Evolutionary conservation across 2,797 vertebrate species (phyloP), one percentile per base, ranked within the genome.

Genomic region (Masticophis lateralis): DNA sequence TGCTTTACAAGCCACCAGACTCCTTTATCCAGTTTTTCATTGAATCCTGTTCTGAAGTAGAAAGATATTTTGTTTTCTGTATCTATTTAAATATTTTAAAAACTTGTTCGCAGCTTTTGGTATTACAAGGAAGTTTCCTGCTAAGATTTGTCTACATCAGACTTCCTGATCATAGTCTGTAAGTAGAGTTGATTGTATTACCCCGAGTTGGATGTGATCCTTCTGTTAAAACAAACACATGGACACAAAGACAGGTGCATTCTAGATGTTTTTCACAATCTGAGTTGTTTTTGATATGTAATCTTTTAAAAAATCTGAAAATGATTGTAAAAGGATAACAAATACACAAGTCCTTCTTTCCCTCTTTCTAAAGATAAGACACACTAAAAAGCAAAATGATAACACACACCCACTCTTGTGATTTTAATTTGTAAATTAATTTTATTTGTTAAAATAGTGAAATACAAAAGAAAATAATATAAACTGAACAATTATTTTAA

Each of bases 361-460:
- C 28, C 47, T 66, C 22, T 47, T 90, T 51, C 47, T 22, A 57
- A 93, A 43, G 59, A 27, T 87, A 89, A 53, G 74, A 51, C 74
- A 56, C 88, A 56, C 16, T 13, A 47, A 90, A 56, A 66, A 90
- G 20, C 11, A 51, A 86, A 87, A 63, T 66, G n/a, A 56, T 25
- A 87, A 87, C 7, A n/a, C 47, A 86, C 32, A 14, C 51, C 59
- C 53, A 63, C 10, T 20, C 22, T 90, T 92, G 47, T 37, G 47
- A 86, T 90, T 86, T 89, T 90, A 92, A 90, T 83, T 83, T 83
- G 37, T 83, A 83, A 83, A 83, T 79, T 43, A 43, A 43, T 43
- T 79, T 79, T 79, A 47, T 47, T 22, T 47, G 20, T 47, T 22
- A 79, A 79, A 74, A 79, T 74, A 37, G 32, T 74, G 32, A 74